A percentile compares a stretch with the other conserved stretches of the same genome.
These are phyloP conservation scores for Cochlearius cochlearius DNA, from an alignment of 2,113 vertebrate genomes.

Conservation along the genomic window DNA sequence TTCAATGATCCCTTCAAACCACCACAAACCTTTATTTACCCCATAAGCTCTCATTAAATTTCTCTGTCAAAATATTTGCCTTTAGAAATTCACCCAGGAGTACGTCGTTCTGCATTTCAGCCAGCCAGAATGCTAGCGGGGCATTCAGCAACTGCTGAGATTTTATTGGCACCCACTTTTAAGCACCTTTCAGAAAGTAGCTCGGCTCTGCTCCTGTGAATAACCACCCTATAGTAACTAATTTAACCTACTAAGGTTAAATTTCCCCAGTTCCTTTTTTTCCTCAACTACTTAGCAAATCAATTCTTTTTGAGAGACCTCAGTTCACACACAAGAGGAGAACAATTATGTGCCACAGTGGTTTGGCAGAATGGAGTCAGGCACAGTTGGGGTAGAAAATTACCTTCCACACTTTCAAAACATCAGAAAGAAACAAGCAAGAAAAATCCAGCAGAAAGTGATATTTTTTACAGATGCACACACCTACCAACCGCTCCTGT, in stretches of 20 bases:
- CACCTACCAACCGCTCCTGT: not conserved
- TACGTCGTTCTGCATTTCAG: not conserved
- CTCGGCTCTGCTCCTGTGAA: not conserved
- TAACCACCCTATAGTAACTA: not conserved
- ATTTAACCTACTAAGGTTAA: not conserved
- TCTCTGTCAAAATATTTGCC: slow-evolving; percentile 6
- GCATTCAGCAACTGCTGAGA: not conserved
- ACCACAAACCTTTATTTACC: not conserved
- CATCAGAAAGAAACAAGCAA: not conserved
- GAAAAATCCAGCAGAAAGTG: slow-evolving; percentile 16
- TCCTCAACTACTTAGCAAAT: not conserved
- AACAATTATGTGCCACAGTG: not conserved
- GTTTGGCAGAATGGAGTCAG: slow-evolving; percentile 8
- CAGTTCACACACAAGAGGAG: not conserved
- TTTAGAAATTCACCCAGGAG: not conserved
- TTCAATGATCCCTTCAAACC: not conserved
- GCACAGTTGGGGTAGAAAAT: slow-evolving; percentile 31
- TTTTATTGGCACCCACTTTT: not conserved
- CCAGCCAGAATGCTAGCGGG: not conserved
- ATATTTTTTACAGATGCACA: not conserved
- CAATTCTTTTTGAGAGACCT: not conserved
- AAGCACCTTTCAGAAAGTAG: not conserved
- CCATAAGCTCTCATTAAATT: not conserved
- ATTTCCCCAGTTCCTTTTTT: not conserved
- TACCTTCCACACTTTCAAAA: slow-evolving; percentile 2